phyloP scores from a whole-genome alignment of 2,797 vertebrate species.

The Ambastaia sidthimunki region DNA sequence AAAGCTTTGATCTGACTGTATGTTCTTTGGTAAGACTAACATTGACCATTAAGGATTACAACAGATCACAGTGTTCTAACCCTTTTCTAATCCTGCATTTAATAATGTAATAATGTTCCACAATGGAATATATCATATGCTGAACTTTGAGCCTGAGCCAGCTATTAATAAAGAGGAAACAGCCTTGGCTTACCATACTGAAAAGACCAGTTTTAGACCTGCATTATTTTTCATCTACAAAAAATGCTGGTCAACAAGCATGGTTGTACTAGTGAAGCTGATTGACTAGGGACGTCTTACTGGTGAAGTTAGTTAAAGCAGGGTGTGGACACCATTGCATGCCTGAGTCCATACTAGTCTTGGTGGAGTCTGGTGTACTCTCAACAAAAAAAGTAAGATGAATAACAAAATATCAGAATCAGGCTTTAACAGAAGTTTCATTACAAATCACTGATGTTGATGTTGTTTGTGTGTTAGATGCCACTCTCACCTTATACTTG shows the following conservation, averaged over 20 bases:
- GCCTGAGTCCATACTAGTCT: background rate
- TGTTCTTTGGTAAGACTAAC: constrained; percentile 39
- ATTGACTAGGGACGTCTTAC: background rate
- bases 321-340: background rate
- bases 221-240: background rate
- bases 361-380: too few relatives aligned
- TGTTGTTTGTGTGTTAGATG: background rate
- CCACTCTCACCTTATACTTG: background rate
- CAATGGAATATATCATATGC: constrained; percentile 66
- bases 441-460: background rate
- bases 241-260: background rate
- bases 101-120: constrained; percentile 76
- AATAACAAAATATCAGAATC: background rate
- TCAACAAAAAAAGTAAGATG: too few relatives aligned
- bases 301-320: background rate
- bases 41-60: constrained; percentile 79
- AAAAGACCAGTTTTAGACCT: background rate
- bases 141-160: background rate
- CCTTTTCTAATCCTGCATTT: constrained; percentile 72
- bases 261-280: background rate
- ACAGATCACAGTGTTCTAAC: constrained; percentile 73
- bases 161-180: background rate
- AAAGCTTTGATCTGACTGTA: constrained; percentile 53
- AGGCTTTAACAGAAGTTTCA: background rate
- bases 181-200: background rate